Evolutionary conservation across 2,888 invertebrate species (phyloP), one percentile per base, ranked within the genome.

Genomic region (Drosophila antonietae): DNA sequence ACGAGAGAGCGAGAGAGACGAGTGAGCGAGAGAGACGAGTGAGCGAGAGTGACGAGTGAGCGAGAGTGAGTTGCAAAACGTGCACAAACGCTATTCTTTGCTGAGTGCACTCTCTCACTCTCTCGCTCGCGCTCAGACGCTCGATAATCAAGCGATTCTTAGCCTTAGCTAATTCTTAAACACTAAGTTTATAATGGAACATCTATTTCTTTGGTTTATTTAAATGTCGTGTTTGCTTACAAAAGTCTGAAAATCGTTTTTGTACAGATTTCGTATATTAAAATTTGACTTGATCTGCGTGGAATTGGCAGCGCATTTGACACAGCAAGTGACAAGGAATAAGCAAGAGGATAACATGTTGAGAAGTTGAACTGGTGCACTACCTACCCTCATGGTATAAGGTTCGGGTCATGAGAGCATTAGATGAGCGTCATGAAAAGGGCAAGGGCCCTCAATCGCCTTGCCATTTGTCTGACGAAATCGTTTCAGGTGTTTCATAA

Each of bases 401-500:
- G 47, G 28, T 4, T n/a, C 28, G 47, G 14, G 31, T 47, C 28
- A 64, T 12, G 43, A 62, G 68, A n/a, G 28, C 49, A 52, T 56
- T 8, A 14, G 44, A 52, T 20, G n/a, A 56, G 47, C 23, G 51
- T 23, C n/a, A 46, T 41, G 9, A 41, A 61, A 65, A 73, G 69
- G 49, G 65, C 57, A 78, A 73, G 59, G 53, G 61, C 55, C 71
- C 35, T 10, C 18, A 12, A 52, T 73, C 68, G 75, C 35, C 35
- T 39, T 39, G 39, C 39, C 41, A 41, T n/a, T n/a, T 41, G 41
- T 73, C 67, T 83, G 83, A 83, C 28, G 83, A 78, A 83, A 83
- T 81, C 14, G n/a, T 14, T 43, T 39, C 23, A 10, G 6, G 49
- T 10, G 67, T 69, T 72, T 78, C 83, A 78, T 80, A 68, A 80